Evolutionary conservation across 2,888 invertebrate species (phyloP).

Genomic region (Andricus curvator): DNA sequence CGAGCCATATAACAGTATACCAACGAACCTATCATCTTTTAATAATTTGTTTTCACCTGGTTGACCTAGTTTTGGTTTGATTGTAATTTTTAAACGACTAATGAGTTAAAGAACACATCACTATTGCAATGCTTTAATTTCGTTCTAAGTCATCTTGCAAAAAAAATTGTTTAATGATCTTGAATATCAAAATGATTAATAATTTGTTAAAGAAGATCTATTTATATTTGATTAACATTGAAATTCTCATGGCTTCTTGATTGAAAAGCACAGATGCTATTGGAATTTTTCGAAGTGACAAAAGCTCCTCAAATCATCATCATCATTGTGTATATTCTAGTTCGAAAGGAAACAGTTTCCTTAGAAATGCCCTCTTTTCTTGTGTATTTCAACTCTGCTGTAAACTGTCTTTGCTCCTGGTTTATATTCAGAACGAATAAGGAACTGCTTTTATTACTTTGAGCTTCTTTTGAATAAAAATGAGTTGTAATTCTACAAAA

Average conservation of each 20-base stretch:
- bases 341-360: background rate
- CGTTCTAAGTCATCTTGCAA: too few relatives aligned
- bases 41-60: too few relatives aligned
- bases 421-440: slow-evolving; percentile 1
- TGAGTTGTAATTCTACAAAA: background rate
- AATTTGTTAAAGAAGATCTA: background rate
- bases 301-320: background rate
- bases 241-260: background rate
- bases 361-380: background rate
- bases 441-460: background rate
- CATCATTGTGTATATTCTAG: background rate
- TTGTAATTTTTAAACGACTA: too few relatives aligned
- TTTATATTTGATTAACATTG: background rate
- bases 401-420: background rate
- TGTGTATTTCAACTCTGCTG: background rate
- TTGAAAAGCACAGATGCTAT: background rate
- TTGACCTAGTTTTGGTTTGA: too few relatives aligned
- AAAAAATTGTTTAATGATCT: too few relatives aligned
- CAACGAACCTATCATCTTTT: too few relatives aligned
- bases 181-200: too few relatives aligned
- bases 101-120: too few relatives aligned
- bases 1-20: too few relatives aligned
- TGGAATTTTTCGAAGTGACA: background rate
- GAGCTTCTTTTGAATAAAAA: background rate
- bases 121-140: too few relatives aligned